phyloP scores from a whole-genome alignment of 2,888 invertebrate species.

The Labia minor region DNA sequence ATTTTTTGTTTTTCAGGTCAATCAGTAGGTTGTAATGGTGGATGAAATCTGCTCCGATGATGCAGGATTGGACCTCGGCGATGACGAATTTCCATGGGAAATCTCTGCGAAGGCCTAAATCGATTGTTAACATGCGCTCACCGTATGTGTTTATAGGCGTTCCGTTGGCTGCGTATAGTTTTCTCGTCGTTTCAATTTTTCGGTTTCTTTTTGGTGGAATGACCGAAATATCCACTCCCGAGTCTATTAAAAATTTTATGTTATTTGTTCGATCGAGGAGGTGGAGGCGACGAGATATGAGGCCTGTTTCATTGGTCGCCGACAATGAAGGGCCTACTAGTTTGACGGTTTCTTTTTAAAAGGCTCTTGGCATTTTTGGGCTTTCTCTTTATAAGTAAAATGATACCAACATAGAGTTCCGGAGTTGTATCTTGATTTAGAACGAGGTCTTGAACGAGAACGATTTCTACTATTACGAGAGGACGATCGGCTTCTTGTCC shows the following conservation, averaged over 20 bases:
- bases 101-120: background rate
- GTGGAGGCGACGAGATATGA: background rate
- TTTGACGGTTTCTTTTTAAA: background rate
- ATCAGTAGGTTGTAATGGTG: constrained; percentile 21
- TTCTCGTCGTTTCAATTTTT: background rate
- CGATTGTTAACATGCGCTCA: background rate
- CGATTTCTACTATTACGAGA: background rate
- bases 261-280: background rate
- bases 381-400: background rate
- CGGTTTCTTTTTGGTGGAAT: background rate
- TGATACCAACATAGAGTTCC: background rate
- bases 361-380: background rate
- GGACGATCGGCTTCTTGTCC: background rate
- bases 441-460: background rate
- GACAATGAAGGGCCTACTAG: background rate
- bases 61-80: constrained; percentile 19
- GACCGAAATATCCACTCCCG: background rate
- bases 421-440: too few relatives aligned
- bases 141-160: constrained; percentile 18
- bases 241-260: background rate
- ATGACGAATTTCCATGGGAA: constrained; percentile 20
- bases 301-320: background rate
- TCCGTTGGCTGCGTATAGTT: constrained; percentile 16
- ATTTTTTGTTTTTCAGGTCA: too few relatives aligned
- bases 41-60: constrained; percentile 22